A percentile compares a stretch with the other conserved stretches of the same genome.
phyloP scores from a whole-genome alignment of 2,888 invertebrate genomes.

The Drosophila peninsularis region DNA sequence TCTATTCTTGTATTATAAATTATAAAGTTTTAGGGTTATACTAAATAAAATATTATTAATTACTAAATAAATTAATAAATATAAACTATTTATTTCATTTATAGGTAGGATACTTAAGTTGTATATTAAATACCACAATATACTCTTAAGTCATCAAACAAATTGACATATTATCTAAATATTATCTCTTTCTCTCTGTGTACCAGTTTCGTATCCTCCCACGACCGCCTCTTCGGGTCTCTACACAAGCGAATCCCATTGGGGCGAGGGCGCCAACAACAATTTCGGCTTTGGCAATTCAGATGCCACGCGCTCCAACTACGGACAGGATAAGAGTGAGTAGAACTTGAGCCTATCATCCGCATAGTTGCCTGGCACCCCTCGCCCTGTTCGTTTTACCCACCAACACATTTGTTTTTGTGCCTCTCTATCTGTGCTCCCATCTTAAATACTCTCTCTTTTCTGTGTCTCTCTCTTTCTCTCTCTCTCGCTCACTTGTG shows the following conservation, averaged over 20 bases:
- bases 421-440: constrained; percentile 10
- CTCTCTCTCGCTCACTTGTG: constrained; percentile 7
- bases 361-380: constrained; percentile 28
- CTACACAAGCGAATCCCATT: constrained; percentile 80
- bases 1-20: too few species aligned
- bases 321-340: constrained; percentile 82
- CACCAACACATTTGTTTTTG: constrained; percentile 13
- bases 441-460: constrained; percentile 1
- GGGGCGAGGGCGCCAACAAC: constrained; percentile 68
- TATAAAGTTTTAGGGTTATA: too few species aligned
- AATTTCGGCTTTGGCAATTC: constrained; percentile 68
- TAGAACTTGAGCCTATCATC: constrained; percentile 27
- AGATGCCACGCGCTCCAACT: constrained; percentile 76
- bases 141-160: not conserved
- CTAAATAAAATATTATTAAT: too few species aligned
- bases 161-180: not conserved
- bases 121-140: not conserved
- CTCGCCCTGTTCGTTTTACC: constrained; percentile 21
- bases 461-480: constrained; percentile 23
- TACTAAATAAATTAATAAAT: too few species aligned
- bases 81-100: too few species aligned
- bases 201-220: constrained; percentile 83
- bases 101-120: too few species aligned
- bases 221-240: constrained; percentile 78
- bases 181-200: not conserved